A percentile compares a stretch with the other conserved stretches of the same genome.
Conservation (phyloP, 1,140 invertebrate species). For the Glomeris maerens region DNA sequence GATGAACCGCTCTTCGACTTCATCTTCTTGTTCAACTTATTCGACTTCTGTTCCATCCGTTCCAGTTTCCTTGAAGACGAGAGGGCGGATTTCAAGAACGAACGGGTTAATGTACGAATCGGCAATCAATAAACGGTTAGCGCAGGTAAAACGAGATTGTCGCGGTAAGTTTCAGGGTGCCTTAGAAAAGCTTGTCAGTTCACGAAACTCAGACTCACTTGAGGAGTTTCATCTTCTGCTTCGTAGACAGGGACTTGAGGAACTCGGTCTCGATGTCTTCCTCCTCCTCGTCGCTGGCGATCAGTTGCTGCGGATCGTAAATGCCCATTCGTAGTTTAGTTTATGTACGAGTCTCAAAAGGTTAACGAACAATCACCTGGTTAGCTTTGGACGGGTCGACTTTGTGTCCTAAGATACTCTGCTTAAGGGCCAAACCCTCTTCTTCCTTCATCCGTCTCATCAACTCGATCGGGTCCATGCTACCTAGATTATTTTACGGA, state of each 20-base stretch:
- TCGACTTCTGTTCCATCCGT: constrained; percentile 49
- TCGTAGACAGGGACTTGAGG: constrained; percentile 63
- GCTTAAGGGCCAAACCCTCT: constrained; percentile 66
- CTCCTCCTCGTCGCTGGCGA: constrained; percentile 36
- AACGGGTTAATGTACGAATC: no score
- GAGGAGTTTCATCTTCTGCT: constrained; percentile 78
- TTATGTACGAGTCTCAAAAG: constrained; percentile 8
- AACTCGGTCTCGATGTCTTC: constrained; percentile 53
- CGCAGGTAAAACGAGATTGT: no score
- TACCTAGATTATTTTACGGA: constrained; percentile 20
- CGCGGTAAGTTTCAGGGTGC: constrained; percentile 5
- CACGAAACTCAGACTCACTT: constrained; percentile 42
- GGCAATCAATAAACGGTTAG: no score
- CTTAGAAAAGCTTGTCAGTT: background rate
- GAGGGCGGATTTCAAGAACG: no score
- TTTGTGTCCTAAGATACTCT: constrained; percentile 46
- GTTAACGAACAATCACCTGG: constrained; percentile 20
- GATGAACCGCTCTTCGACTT: constrained; percentile 24
- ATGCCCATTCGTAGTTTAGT: no score
- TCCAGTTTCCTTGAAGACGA: constrained; percentile 49
- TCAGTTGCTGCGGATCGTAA: constrained; percentile 28
- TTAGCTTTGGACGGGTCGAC: constrained; percentile 38
- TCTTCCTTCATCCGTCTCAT: constrained; percentile 84
- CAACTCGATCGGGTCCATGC: constrained; percentile 51
- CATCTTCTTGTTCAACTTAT: constrained; percentile 39